Conservation (phyloP, 2,888 invertebrate genomes). For the Lissonota sp. region DNA sequence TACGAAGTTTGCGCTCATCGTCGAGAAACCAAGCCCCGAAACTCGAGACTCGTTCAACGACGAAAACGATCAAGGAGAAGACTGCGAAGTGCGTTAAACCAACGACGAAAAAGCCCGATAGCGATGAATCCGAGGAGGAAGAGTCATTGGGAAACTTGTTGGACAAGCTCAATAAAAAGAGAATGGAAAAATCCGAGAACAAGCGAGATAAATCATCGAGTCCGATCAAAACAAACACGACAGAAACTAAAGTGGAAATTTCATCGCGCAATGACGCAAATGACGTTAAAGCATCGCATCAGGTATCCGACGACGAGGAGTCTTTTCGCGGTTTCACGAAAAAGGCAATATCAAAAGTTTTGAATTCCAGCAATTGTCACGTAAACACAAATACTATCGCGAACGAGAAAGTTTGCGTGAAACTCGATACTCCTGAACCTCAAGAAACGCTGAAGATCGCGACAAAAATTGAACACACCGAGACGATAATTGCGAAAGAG, state of each 20-base stretch:
- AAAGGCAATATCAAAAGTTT: conserved; percentile 78
- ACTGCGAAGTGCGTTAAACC: conserved; percentile 57
- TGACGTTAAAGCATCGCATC: conserved; percentile 72
- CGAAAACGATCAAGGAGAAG: conserved; percentile 60
- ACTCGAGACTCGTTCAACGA: conserved; percentile 47
- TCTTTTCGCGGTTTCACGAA: conserved; percentile 82
- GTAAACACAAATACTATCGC: conserved; percentile 73
- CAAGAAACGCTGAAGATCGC: conserved; percentile 51
- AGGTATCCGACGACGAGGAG: conserved; percentile 85
- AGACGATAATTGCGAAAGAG: not conserved
- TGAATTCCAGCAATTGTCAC: conserved; percentile 74
- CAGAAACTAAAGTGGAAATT: conserved; percentile 54
- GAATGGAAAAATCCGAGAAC: conserved; percentile 52
- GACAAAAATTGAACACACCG: not conserved
- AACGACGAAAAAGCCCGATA: conserved; percentile 57
- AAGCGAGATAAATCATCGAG: conserved; percentile 13
- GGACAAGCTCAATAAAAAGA: conserved; percentile 78
- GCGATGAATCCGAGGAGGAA: conserved; percentile 85
- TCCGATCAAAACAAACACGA: conserved; percentile 22
- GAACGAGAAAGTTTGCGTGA: conserved; percentile 68
- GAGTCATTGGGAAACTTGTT: conserved; percentile 87
- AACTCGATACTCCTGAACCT: conserved; percentile 60
- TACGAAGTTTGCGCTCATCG: conserved; percentile 76
- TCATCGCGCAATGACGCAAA: conserved; percentile 21
- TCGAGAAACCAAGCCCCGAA: conserved; percentile 70